phyloP scores from a whole-genome alignment of 2,888 invertebrate genomes.

The Acheta domesticus region DNA sequence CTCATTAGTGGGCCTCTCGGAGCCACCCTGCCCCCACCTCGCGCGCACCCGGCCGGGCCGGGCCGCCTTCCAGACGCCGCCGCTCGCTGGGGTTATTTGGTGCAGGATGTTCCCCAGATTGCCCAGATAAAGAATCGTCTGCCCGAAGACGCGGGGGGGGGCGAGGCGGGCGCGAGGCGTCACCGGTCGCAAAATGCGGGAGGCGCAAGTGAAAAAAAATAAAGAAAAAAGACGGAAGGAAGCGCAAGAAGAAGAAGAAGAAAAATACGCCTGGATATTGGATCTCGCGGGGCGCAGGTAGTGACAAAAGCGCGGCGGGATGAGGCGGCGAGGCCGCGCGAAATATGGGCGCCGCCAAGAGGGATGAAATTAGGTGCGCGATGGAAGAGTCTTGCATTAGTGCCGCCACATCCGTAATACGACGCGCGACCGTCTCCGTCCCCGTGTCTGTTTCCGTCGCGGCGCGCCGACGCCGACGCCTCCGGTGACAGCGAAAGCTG shows the following conservation, averaged over 20 bases:
- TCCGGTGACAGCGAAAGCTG: no score
- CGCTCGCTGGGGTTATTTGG: background rate
- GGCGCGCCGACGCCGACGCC: no score
- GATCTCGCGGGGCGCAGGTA: background rate
- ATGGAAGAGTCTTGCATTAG: slow-evolving; percentile 21
- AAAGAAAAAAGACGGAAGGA: background rate
- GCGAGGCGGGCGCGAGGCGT: no score
- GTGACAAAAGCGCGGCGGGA: background rate
- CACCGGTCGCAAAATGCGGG: no score
- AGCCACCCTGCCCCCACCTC: no score
- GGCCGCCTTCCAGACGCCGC: background rate
- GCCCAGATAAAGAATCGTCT: background rate
- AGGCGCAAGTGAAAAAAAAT: background rate
- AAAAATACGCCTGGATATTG: background rate
- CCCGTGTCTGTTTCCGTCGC: no score
- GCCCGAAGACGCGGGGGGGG: no score
- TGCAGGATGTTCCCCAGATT: background rate
- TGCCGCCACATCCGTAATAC: background rate
- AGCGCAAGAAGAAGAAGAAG: slow-evolving; percentile 3
- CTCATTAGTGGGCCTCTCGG: no score
- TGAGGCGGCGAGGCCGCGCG: slow-evolving; percentile 11
- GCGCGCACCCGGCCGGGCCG: no score
- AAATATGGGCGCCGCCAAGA: background rate
- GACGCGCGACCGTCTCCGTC: no score
- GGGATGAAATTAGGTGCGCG: slow-evolving; percentile 25